Evolutionary conservation across 2,888 invertebrate genomes (phyloP).

Genomic region (Allygus modestus): DNA sequence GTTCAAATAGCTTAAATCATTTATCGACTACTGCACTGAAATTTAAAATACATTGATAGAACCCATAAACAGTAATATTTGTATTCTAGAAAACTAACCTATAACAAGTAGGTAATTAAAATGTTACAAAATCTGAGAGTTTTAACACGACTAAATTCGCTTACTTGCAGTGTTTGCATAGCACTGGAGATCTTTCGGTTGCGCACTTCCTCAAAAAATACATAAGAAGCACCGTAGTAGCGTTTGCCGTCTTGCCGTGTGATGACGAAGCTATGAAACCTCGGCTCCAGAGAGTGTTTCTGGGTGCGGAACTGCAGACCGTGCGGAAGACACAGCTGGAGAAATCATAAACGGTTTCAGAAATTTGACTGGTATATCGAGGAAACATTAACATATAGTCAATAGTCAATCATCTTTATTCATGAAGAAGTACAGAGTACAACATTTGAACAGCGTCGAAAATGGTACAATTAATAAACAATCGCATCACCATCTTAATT

Average conservation of each 20-base stretch:
- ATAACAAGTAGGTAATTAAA: too few relatives aligned
- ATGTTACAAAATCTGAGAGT: too few relatives aligned
- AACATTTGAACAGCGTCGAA: too few relatives aligned
- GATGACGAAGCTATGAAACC: conserved; percentile 97
- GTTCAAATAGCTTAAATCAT: too few relatives aligned
- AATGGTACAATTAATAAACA: too few relatives aligned
- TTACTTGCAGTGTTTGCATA: conserved; percentile 88
- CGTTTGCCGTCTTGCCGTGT: conserved; percentile 97
- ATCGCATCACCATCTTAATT: too few relatives aligned
- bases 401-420: too few relatives aligned
- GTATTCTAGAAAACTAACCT: too few relatives aligned
- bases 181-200: conserved; percentile 95
- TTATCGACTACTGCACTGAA: too few relatives aligned
- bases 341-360: conserved; percentile 72
- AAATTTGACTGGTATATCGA: conserved; percentile 65
- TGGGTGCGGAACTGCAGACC: conserved; percentile 97
- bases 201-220: conserved; percentile 97
- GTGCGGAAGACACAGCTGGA: conserved; percentile 94
- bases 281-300: conserved; percentile 89
- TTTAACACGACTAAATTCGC: neutral
- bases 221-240: conserved; percentile 95
- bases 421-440: too few relatives aligned
- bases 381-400: conserved; percentile 34
- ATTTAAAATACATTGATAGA: too few relatives aligned
- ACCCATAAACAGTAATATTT: too few relatives aligned